phyloP scores from a whole-genome alignment of 1,140 invertebrate genomes.

The Bombus balteatus region DNA sequence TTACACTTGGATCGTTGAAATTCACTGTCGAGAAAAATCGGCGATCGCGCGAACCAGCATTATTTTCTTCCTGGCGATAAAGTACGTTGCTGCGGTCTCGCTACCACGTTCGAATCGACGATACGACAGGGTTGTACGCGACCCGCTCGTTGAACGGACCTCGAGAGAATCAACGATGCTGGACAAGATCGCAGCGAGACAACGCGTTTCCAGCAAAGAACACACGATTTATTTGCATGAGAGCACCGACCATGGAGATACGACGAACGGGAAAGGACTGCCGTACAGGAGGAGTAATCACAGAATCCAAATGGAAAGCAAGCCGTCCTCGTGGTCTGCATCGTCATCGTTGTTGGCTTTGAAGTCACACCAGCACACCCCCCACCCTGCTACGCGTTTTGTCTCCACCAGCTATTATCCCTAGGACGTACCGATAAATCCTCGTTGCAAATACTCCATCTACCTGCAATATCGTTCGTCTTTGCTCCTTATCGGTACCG shows the following conservation, averaged over 20 bases:
- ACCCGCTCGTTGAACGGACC: rapidly evolving
- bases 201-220: neutral
- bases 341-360: conserved; percentile 29
- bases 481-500: too few relatives aligned
- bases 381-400: conserved; percentile 19
- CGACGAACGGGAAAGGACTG: conserved; percentile 69
- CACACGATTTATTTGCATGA: conserved; percentile 19
- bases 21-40: neutral
- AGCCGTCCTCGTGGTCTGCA: conserved; percentile 37
- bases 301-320: conserved; percentile 68
- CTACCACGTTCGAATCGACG: neutral
- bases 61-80: neutral
- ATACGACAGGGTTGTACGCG: neutral
- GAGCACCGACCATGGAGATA: conserved; percentile 37
- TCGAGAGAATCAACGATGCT: neutral
- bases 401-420: conserved; percentile 3
- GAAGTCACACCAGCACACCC: conserved; percentile 1
- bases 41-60: neutral
- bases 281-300: conserved; percentile 45
- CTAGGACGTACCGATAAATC: neutral
- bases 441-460: neutral
- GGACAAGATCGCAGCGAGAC: neutral
- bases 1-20: rapidly evolving
- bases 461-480: too few relatives aligned
- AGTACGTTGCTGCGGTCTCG: neutral